Conservation (phyloP, 1,140 invertebrate species). For the Stegodyphus dumicola region DNA sequence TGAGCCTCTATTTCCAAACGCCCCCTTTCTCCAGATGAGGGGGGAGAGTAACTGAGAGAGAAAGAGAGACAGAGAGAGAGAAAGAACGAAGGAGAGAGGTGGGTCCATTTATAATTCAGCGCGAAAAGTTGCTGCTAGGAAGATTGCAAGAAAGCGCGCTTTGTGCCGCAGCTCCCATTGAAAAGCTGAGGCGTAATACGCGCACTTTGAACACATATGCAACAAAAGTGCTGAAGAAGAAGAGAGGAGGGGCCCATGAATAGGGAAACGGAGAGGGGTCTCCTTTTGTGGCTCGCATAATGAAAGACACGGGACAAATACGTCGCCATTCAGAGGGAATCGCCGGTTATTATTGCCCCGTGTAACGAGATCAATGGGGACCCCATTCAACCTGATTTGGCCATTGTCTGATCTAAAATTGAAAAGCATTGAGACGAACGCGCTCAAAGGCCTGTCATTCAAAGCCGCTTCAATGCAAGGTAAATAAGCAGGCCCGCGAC, state of each 20-base stretch:
- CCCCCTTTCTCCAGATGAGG: not conserved
- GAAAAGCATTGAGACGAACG: conserved; percentile 59
- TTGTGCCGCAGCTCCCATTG: conserved; percentile 18
- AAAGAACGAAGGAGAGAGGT: conserved; percentile 4
- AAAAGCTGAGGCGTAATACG: conserved; percentile 57
- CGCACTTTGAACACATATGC: conserved; percentile 61
- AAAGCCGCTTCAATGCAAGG: conserved; percentile 59
- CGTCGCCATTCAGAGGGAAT: conserved; percentile 56
- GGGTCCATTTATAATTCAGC: conserved; percentile 61
- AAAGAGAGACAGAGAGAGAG: conserved; percentile 5
- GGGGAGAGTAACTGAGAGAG: not conserved
- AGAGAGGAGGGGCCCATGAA: conserved; percentile 16
- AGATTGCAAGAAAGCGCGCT: conserved; percentile 58
- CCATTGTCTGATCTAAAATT: conserved; percentile 61
- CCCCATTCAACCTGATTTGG: conserved; percentile 60
- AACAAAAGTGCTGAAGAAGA: conserved; percentile 48
- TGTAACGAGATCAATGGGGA: conserved; percentile 60
- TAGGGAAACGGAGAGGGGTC: conserved; percentile 57
- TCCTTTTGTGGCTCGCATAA: conserved; percentile 54
- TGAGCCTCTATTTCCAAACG: not conserved
- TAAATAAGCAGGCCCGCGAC: conserved; percentile 54
- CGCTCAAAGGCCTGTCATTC: conserved; percentile 60
- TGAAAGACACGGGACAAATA: conserved; percentile 62
- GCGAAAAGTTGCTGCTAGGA: conserved; percentile 56
- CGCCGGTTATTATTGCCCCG: conserved; percentile 61